Conservation (phyloP, 37 sponge, comb jelly and placozoan species). For the Halichondria panicea region DNA sequence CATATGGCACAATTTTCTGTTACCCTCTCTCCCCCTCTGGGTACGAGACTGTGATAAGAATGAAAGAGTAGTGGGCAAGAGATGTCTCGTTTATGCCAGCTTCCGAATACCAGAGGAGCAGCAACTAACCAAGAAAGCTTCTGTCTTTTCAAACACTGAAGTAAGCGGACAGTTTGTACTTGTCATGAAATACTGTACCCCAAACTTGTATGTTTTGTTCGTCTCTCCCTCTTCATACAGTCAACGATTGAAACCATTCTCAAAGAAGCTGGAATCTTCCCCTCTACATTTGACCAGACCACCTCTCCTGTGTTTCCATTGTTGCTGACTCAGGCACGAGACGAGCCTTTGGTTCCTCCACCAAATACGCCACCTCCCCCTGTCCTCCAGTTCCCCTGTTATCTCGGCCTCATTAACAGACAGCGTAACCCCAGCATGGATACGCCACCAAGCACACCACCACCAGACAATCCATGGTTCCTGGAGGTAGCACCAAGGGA, state of each 20-base stretch:
- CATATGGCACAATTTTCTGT: slow-evolving; percentile 32
- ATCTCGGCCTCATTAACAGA: slow-evolving; percentile 63
- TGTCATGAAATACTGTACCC: not conserved
- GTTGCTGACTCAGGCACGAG: slow-evolving; percentile 66
- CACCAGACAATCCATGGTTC: too few species aligned
- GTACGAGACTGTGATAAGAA: slow-evolving; percentile 4
- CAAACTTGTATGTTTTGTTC: not conserved
- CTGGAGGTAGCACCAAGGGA: too few species aligned
- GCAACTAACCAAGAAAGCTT: too few species aligned
- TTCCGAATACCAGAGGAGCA: not conserved
- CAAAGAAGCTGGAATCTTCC: slow-evolving; percentile 1
- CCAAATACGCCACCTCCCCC: slow-evolving; percentile 80
- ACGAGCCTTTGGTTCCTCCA: slow-evolving; percentile 57
- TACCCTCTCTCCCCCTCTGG: slow-evolving; percentile 51
- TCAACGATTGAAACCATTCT: not conserved
- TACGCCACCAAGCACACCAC: not conserved
- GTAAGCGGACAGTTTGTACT: too few species aligned
- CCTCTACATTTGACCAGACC: not conserved
- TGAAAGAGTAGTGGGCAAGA: not conserved
- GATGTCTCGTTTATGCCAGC: slow-evolving; percentile 10
- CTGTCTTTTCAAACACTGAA: too few species aligned
- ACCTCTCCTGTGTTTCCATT: slow-evolving; percentile 41
- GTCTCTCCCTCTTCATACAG: not conserved
- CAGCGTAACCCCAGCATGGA: not conserved
- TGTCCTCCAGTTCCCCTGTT: slow-evolving; percentile 47